phyloP scores from a whole-genome alignment of 1,140 invertebrate species.

The Conus betulinus region DNA sequence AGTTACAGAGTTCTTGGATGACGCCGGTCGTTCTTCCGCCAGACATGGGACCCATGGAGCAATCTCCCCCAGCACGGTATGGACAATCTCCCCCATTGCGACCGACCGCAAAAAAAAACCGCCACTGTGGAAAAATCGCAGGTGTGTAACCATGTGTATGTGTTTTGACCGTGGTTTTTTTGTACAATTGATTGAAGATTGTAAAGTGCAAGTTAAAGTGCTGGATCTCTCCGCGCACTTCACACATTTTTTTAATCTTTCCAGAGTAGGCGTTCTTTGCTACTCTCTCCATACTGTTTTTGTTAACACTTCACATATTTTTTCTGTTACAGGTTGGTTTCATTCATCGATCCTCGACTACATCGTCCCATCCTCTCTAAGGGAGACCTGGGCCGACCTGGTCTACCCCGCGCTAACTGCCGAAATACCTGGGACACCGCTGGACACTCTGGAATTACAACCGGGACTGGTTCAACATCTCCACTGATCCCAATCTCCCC shows the following conservation, averaged over 20 bases:
- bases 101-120: slow-evolving; percentile 87
- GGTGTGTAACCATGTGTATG: slow-evolving; percentile 75
- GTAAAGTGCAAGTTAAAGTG: background rate
- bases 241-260: background rate
- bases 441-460: slow-evolving; percentile 99
- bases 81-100: slow-evolving; percentile 98
- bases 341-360: too few species aligned
- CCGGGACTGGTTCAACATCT: slow-evolving; percentile 95
- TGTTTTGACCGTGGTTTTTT: too few species aligned
- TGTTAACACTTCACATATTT: too few species aligned
- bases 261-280: background rate
- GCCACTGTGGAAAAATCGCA: slow-evolving; percentile 98
- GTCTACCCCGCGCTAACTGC: slow-evolving; percentile 99
- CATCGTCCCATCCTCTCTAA: slow-evolving; percentile 98
- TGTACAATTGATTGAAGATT: too few species aligned
- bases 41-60: slow-evolving; percentile 95
- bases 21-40: slow-evolving; percentile 98
- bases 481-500: slow-evolving; percentile 82
- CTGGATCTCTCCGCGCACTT: background rate
- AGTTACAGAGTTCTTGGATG: slow-evolving; percentile 93
- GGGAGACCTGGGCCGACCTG: slow-evolving; percentile 99
- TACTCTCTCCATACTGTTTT: background rate
- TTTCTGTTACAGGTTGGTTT: slow-evolving; percentile 90
- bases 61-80: slow-evolving; percentile 88
- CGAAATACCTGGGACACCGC: too few species aligned